Evolutionary conservation across 2,113 vertebrate species (phyloP), one percentile per base, ranked within the genome.

Genomic region (Ceyx cyanopectus): DNA sequence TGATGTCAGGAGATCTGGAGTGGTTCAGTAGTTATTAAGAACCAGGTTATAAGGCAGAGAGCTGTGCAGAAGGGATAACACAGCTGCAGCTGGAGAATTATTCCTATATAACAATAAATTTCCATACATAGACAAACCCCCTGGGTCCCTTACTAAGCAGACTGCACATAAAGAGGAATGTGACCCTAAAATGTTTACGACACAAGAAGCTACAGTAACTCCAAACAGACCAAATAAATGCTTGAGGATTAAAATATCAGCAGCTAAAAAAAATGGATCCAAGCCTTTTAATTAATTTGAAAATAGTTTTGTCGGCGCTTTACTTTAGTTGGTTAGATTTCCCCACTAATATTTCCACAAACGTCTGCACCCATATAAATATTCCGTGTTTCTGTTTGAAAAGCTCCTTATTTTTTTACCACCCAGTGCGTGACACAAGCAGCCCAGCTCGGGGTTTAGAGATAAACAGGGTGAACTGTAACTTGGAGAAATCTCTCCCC

Each of bases 341-440:
- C 41, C 72, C 43, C 48, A 34, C 79, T 89, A 91, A 70, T 82
- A 94, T 96, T 91, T 94, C 82, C 91, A 95, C 87, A 43, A 74
- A 65, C 0, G 4, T 58, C 91, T 80, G 43, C 81, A 89, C 27
- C 34, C 72, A 12, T 53, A 81, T 96, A 95, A 96, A 96, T 96
- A 94, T 29, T 67, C 79, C 5, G 0, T 5, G n/a, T 56, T 94
- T 89, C 81, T 95, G 89, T 94, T 95, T 96, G 82, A 94, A 92
- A 96, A 90, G 14, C 67, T 86, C 66, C 1, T 0, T 82, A 17
- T 54, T 92, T 90, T 88, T 73, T 82, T 92, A 92, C 96, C 92
- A 94, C 96, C 92, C 94, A 85, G 81, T 1, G 5, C 6, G 85
- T 27, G 61, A 92, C 91, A 63, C 26, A 51, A 67, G 22, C 90